Evolutionary conservation across 2,113 vertebrate species (phyloP).

Genomic region (Hymenochirus boettgeri): DNA sequence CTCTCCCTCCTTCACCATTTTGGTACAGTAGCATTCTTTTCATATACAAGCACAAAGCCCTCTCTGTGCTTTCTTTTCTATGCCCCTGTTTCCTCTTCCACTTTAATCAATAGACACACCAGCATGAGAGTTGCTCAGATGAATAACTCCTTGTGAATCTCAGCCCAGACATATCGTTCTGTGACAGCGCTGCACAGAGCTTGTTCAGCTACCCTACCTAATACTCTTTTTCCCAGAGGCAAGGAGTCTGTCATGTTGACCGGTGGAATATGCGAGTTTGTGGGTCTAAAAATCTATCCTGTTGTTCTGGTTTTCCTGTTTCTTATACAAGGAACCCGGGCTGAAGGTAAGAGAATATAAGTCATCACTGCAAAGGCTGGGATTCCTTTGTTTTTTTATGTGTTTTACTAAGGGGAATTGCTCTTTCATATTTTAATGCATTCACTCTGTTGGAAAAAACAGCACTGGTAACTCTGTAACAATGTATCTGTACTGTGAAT

Average conservation of each 20-base stretch:
- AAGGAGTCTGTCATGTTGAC: constrained; percentile 32
- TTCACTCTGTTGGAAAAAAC: background rate
- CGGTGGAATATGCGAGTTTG: constrained; percentile 37
- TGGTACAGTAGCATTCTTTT: constrained; percentile 39
- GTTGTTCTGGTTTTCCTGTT: constrained; percentile 17
- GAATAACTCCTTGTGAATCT: constrained; percentile 43
- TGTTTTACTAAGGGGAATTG: background rate
- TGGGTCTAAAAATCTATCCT: constrained; percentile 14
- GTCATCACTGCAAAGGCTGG: constrained; percentile 8
- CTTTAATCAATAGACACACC: constrained; percentile 43
- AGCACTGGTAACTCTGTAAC: constrained; percentile 9
- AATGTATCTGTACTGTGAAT: background rate
- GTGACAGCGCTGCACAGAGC: constrained; percentile 32
- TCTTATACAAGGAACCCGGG: constrained; percentile 20
- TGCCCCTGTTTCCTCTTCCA: constrained; percentile 35
- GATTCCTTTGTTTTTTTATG: background rate
- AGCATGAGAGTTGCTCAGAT: constrained; percentile 37
- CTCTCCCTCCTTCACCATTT: constrained; percentile 39
- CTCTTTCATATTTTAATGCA: no score
- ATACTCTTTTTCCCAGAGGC: constrained; percentile 23
- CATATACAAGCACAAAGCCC: constrained; percentile 33
- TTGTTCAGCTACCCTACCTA: constrained; percentile 25
- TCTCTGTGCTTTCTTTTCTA: constrained; percentile 34
- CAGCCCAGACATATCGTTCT: constrained; percentile 36
- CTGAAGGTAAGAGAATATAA: constrained; percentile 34